Percentiles rank a stretch among this genome's conserved stretches.
phyloP scores from a whole-genome alignment of 1,140 invertebrate genomes.

The Cydia splendana region DNA sequence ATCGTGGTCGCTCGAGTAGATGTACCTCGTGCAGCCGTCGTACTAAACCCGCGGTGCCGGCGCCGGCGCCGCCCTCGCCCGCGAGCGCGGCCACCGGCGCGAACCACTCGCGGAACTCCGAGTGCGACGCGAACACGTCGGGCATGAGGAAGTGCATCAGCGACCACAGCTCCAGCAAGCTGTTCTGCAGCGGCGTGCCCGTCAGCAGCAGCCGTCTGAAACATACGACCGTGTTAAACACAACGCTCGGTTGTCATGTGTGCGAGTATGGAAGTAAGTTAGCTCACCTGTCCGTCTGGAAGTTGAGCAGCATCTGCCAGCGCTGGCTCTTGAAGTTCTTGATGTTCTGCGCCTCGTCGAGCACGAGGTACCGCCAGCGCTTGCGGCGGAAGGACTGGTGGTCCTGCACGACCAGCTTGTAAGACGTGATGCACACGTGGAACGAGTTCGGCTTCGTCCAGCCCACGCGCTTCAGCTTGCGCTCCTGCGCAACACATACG shows the following conservation, averaged over 20 bases:
- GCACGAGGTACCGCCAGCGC: conserved; percentile 99
- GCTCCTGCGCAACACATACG: conserved; percentile 79
- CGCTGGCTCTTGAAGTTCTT: conserved; percentile 99
- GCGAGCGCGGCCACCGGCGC: conserved; percentile 98
- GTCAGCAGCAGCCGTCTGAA: conserved; percentile 94
- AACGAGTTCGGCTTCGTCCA: conserved; percentile 99
- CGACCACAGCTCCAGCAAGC: conserved; percentile 99
- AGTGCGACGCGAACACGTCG: conserved; percentile 98
- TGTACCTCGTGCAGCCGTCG: conserved; percentile 64
- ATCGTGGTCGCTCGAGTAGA: too few species aligned
- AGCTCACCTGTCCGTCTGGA: conserved; percentile 92
- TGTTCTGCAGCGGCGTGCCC: conserved; percentile 99
- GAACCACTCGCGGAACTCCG: conserved; percentile 99
- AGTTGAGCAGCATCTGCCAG: conserved; percentile 98
- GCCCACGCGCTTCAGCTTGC: conserved; percentile 95
- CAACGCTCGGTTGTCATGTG: too few species aligned
- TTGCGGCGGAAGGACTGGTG: conserved; percentile 98
- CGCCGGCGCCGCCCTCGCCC: conserved; percentile 98
- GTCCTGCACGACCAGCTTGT: conserved; percentile 99
- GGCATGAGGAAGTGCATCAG: conserved; percentile 99
- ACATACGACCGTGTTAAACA: conserved; percentile 41
- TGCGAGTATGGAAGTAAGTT: neutral
- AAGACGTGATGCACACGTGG: conserved; percentile 99
- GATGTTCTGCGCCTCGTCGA: conserved; percentile 99
- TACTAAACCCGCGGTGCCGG: conserved; percentile 94